Base-by-base conservation (phyloP, 2,113 vertebrate genomes). In the Actenoides lindsayi region DNA sequence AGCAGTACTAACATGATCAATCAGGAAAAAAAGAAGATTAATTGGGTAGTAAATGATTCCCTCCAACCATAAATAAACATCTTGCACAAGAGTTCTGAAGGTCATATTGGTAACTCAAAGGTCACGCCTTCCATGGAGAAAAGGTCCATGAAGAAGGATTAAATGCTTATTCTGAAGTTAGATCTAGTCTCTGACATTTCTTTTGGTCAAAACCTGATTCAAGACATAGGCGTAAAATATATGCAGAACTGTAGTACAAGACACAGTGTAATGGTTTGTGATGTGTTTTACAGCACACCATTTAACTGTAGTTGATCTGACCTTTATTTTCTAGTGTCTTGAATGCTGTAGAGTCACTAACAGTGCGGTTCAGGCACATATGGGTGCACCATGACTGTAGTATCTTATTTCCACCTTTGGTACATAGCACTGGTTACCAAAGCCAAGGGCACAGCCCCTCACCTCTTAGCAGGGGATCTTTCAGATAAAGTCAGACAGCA, bases 131-230 rank as follows among this genome's bases (percentile, higher is more conserved):
- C 39, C 42, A 2, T 9, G 13, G 8, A 25, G 11, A 24, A 64
- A 44, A 82, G 94, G 24, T 54, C 19, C 19, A 56, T 2, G 11
- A 8, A 59, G 33, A 17, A 16, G 11, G 30, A 42, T 57, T 31
- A 83, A 81, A 65, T 50, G 8, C 10, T 75, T 59, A 62, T 75
- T 82, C 37, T 76, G 74, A 93, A 87, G 41, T 28, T 74, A 86
- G 27, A 28, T 35, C 56, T 60, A 60, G 48, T 11, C 41, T 71
- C 59, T 83, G 42, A 24, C 10, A 41, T 37, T 63, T 42, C 1
- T 77, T 90, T 75, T 16, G 7, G 27, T 84, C 24, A 89, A 81
- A 78, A 89, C 1, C 2, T 56, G 7, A 13, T 81, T 89, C 12
- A 46, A 74, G 41, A 39, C 8, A 67, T 15, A 19, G 42, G 18